Percentiles rank a stretch among this genome's conserved stretches.
Evolutionary conservation across 2,113 vertebrate species (phyloP).

Genomic region (Solenodon paradoxus): DNA sequence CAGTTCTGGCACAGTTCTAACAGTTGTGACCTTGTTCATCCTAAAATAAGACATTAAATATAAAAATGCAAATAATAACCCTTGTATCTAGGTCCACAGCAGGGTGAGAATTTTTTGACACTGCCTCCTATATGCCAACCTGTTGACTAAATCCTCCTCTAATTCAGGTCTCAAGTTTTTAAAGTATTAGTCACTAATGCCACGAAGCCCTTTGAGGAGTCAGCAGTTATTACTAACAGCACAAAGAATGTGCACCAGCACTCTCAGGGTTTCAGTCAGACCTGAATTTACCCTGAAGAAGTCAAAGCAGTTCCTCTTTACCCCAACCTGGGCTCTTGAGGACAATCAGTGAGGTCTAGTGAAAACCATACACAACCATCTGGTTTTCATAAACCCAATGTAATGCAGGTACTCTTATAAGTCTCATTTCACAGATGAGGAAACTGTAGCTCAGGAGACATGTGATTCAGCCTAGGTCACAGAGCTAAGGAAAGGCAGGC

Average conservation of each 20-base stretch:
- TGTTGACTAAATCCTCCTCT: background rate
- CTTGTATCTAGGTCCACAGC: background rate
- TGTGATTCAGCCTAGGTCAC: background rate
- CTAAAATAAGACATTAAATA: conserved; percentile 52
- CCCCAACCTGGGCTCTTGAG: background rate
- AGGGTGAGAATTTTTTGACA: background rate
- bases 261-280: background rate
- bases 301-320: background rate
- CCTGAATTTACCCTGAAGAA: background rate
- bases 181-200: conserved; percentile 62
- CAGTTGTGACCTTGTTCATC: conserved; percentile 52
- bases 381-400: background rate
- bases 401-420: background rate
- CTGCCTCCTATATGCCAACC: background rate
- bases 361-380: background rate
- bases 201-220: conserved; percentile 55
- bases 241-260: conserved; percentile 53
- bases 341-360: background rate
- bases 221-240: conserved; percentile 45
- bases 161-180: conserved; percentile 50
- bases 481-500: background rate
- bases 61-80: conserved; percentile 21
- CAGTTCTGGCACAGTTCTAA: conserved; percentile 19
- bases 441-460: background rate
- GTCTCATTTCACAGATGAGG: background rate